Evolutionary conservation across 2,888 invertebrate species (phyloP), one percentile per base, ranked within the genome.

Genomic region (Cordilura impudica): DNA sequence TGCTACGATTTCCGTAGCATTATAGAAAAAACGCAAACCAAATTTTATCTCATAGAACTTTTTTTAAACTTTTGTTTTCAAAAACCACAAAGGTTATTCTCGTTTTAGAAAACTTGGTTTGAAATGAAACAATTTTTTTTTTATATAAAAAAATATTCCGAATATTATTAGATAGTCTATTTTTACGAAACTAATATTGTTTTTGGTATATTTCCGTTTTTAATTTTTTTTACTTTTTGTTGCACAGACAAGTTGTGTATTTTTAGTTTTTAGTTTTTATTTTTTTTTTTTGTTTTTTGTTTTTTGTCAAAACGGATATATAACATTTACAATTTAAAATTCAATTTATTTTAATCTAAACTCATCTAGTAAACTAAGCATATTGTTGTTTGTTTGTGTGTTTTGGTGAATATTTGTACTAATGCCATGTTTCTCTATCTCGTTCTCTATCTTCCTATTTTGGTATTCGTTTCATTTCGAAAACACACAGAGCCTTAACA

Each of bases 401-500:
- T 60, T 39, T 63, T 8, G 18, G 7, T 21, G 45, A 66, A 31
- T 70, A n/a, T 73, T 77, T 71, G 19, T 56, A 71, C 63, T 77
- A 73, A 76, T 56, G 35, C 67, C 56, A 58, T 74, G 49, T 45
- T 58, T 58, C 29, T 54, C 60, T 23, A 21, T 23, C n/a, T 14
- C 47, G 31, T 45, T 35, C 45, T 47, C 29, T 26, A 26, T 29
- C 16, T 43, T 3, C 14, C 6, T 16, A 16, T 35, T 54, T 53
- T 61, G 63, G 47, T 16, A 16, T 53, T 16, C 47, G 23, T 47
- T 53, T 21, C 14, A 65, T 53, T 63, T 53, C 60, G 21, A 60
- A n/a, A 43, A 61, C 51, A 60, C 65, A 83, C 84, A 90, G 90
- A 82, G 86, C 89, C 77, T 88, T 88, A 85, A 88, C 86, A 84